Percentiles rank a stretch among this genome's conserved stretches.
Conservation (phyloP, 2,888 invertebrate species). For the Metallyticus violacea region DNA sequence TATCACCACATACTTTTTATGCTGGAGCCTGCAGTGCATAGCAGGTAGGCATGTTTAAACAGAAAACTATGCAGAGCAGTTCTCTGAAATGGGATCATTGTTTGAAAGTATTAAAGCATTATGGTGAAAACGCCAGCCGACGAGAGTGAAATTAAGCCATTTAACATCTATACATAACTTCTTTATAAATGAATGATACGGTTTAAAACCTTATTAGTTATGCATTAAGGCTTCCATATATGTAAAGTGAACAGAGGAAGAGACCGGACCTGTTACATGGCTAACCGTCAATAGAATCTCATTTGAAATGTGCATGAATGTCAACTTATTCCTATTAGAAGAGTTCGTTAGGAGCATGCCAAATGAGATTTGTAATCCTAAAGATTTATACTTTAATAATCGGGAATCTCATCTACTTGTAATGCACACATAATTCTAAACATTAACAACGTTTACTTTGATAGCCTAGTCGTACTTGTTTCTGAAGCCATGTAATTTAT, state of each 20-base stretch:
- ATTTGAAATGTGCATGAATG: not conserved
- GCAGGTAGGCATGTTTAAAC: not conserved
- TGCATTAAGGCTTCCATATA: not conserved
- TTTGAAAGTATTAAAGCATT: not conserved
- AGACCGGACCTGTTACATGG: not conserved
- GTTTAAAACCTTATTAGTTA: not conserved
- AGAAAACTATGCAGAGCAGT: too few species aligned
- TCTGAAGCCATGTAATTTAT: too few species aligned
- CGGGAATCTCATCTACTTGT: not conserved
- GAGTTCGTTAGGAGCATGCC: not conserved
- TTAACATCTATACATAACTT: not conserved
- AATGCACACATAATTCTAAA: not conserved
- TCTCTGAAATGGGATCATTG: not conserved
- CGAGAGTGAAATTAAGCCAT: not conserved
- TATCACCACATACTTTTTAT: not conserved
- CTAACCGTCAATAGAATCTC: not conserved
- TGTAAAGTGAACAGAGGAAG: not conserved
- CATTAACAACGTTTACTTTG: not conserved
- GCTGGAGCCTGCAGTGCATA: not conserved
- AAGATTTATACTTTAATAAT: not conserved
- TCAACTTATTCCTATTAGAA: not conserved
- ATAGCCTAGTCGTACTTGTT: too few species aligned
- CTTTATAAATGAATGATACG: not conserved
- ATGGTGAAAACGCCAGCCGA: not conserved
- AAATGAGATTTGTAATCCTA: not conserved